These are phyloP conservation scores for Megamerina dolium DNA, from an alignment of 2,888 invertebrate species.

Conservation along the genomic window DNA sequence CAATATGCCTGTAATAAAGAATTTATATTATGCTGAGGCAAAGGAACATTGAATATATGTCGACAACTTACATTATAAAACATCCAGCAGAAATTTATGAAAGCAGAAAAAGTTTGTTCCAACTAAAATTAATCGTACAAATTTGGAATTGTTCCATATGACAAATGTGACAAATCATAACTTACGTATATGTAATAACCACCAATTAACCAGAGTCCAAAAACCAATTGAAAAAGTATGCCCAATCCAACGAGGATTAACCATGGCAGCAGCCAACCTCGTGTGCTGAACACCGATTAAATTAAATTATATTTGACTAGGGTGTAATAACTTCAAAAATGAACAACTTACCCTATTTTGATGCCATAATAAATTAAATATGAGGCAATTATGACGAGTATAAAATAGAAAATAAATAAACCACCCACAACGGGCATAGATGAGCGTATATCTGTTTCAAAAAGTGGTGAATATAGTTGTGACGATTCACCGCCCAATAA, in stretches of 20 bases:
- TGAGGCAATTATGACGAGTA: slow-evolving; percentile 53
- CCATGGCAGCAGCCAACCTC: slow-evolving; percentile 82
- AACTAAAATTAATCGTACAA: slow-evolving; percentile 67
- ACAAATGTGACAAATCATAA: slow-evolving; percentile 24
- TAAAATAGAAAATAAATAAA: slow-evolving; percentile 41
- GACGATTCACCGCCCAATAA: slow-evolving; percentile 84
- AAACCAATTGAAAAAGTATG: slow-evolving; percentile 68
- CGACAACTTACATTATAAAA: slow-evolving; percentile 69
- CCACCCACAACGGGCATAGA: slow-evolving; percentile 66
- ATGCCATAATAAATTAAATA: slow-evolving; percentile 45
- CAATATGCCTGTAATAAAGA: slow-evolving; percentile 68
- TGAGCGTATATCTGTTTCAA: slow-evolving; percentile 75
- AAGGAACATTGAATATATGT: slow-evolving; percentile 1
- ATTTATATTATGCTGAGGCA: not conserved
- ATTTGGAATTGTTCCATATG: not conserved
- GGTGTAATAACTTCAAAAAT: not conserved
- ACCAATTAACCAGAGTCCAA: slow-evolving; percentile 79
- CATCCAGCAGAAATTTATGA: slow-evolving; percentile 77
- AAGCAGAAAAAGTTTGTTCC: slow-evolving; percentile 69
- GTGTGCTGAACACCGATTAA: slow-evolving; percentile 54
- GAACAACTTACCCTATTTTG: slow-evolving; percentile 36
- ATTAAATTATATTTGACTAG: not conserved
- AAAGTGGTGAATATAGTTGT: slow-evolving; percentile 81
- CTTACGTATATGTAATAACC: slow-evolving; percentile 90
- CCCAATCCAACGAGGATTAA: slow-evolving; percentile 61